Base-by-base conservation (phyloP, 2,888 invertebrate species). In the Parasteatoda lunata region DNA sequence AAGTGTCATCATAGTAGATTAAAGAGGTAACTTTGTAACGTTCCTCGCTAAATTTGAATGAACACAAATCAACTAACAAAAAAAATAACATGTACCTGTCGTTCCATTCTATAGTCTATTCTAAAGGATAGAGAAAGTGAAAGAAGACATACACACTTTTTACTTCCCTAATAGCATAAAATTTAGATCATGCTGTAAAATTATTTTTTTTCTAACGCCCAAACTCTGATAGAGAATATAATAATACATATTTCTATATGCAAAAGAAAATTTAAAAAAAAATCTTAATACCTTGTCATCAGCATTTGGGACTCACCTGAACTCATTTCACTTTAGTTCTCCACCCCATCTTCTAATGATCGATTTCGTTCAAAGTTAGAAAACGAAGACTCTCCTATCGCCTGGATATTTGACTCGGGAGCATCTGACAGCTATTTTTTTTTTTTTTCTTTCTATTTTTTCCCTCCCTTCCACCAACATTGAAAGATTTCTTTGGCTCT, bases 201-300 rank as follows among this genome's bases (percentile, higher is more conserved):
- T 84, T 78, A 78, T 75, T 78, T 78, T 78, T 78, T 77, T 66
- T 64, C 54, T 71, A 7, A 64, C 48, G 30, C 80, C 80, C 72
- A 7, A 5, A 6, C 48, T 59, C 72, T 54, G 78, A 72, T 77
- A 80, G 64, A 86, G 80, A 86, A 86, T 86, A 86, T 81, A 86
- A 85, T 85, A 80, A 80, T 66, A 80, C 65, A 80, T 72, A 86
- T 80, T 77, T 66, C 80, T 86, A 80, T 86, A 75, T 71, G 30
- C 30, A 86, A 71, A 47, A n/a, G 59, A 59, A 59, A 65, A 80
- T 77, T 77, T 77, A 86, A 80, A 79, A 86, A 80, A 59, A 66
- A 52, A 45, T n/a, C 72, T 79, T 86, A 86, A 86, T 86, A 80
- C 71, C 76, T 76, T 86, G 85, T 86, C 85, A 86, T 86, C 85